A percentile compares a stretch with the other conserved stretches of the same genome.
phyloP scores from a whole-genome alignment of 2,113 vertebrate species.

The Gallinago undulata region DNA sequence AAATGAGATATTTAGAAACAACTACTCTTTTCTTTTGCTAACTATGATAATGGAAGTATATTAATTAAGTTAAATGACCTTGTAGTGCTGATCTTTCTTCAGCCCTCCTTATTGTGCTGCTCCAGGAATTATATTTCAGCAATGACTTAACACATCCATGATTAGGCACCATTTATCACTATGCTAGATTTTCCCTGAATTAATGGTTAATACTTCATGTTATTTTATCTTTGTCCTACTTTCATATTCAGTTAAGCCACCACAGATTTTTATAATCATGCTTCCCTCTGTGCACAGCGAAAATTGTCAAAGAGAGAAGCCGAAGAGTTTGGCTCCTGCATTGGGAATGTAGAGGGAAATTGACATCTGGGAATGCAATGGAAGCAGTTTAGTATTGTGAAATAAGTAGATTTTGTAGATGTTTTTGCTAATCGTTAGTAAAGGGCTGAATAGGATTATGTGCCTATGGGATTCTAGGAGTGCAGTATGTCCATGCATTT shows the following conservation, averaged over 20 bases:
- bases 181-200: not conserved
- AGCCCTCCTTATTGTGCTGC: not conserved
- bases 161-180: not conserved
- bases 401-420: not conserved
- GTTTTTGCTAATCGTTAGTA: not conserved
- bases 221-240: conserved; percentile 25
- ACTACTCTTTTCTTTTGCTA: not conserved
- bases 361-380: not conserved
- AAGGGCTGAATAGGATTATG: not conserved
- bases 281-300: not conserved
- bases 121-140: not conserved
- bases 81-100: not conserved
- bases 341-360: not conserved
- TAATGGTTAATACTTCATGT: not conserved
- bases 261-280: conserved; percentile 20
- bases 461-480: not conserved
- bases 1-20: not conserved
- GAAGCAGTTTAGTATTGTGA: not conserved
- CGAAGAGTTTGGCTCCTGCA: conserved; percentile 12
- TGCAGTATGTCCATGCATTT: not conserved
- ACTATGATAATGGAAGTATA: not conserved
- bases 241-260: not conserved
- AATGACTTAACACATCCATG: not conserved
- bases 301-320: conserved; percentile 10
- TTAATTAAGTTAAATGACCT: not conserved